Evolutionary conservation across 2,113 vertebrate genomes (phyloP).

Genomic region (Conger conger): DNA sequence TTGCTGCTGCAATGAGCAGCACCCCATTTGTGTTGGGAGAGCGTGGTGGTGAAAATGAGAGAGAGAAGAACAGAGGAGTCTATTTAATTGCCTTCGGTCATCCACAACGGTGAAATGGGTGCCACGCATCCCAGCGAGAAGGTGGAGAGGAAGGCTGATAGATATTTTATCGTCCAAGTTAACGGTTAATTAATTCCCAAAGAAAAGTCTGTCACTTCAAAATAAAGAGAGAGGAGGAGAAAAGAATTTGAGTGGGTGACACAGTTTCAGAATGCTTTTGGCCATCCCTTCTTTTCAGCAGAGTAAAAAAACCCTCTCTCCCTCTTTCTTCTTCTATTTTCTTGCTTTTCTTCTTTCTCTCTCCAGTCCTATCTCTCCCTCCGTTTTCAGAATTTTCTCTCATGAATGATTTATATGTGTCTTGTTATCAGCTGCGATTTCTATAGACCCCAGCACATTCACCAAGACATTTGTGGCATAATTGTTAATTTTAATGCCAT

Average conservation of each 20-base stretch:
- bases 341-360: conserved; percentile 53
- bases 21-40: conserved; percentile 52
- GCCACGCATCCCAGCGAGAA: conserved; percentile 66
- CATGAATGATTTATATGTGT: conserved; percentile 99
- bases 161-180: conserved; percentile 74
- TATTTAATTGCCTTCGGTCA: conserved; percentile 76
- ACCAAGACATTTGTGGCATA: conserved; percentile 94
- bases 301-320: conserved; percentile 70
- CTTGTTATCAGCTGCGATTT: conserved; percentile 99
- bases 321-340: conserved; percentile 65
- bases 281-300: conserved; percentile 72
- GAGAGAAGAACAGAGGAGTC: conserved; percentile 57
- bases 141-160: conserved; percentile 65
- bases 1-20: conserved; percentile 67
- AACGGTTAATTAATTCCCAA: conserved; percentile 77
- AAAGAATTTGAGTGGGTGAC: conserved; percentile 68
- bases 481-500: conserved; percentile 99
- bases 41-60: conserved; percentile 49
- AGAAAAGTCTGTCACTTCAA: conserved; percentile 78
- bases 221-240: conserved; percentile 70
- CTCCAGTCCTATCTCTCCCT: conserved; percentile 75
- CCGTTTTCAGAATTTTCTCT: conserved; percentile 92
- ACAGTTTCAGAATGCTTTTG: conserved; percentile 73
- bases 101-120: conserved; percentile 63
- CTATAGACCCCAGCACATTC: conserved; percentile 98